A percentile compares a stretch with the other conserved stretches of the same genome.
phyloP scores from a whole-genome alignment of 2,888 invertebrate species.

The Pheosia gnoma region DNA sequence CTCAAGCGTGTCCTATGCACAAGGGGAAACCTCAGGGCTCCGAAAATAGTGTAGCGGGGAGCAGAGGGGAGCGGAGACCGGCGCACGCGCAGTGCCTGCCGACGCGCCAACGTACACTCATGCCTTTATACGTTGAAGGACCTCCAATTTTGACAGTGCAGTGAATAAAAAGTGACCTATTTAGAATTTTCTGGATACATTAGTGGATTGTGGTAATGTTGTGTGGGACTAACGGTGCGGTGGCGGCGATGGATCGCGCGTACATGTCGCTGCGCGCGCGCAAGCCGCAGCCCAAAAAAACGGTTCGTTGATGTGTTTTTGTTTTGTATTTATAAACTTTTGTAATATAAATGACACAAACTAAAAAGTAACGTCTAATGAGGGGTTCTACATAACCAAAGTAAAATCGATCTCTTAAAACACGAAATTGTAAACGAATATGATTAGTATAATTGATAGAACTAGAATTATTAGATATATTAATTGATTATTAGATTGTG shows the following conservation, averaged over 20 bases:
- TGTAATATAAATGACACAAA: not conserved
- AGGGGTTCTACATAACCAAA: too few species aligned
- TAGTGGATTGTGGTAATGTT: slow-evolving; percentile 53
- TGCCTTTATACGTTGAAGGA: slow-evolving; percentile 23
- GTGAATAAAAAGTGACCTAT: slow-evolving; percentile 27
- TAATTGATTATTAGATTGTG: too few species aligned
- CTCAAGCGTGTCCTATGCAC: slow-evolving; percentile 20
- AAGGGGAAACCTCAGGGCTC: slow-evolving; percentile 57
- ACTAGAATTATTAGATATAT: too few species aligned
- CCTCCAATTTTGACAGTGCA: slow-evolving; percentile 19
- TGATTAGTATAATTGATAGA: not conserved
- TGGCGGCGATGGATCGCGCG: slow-evolving; percentile 79
- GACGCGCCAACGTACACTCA: slow-evolving; percentile 48
- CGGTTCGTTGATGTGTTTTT: slow-evolving; percentile 55
- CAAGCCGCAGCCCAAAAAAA: slow-evolving; percentile 69
- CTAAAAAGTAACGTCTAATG: not conserved
- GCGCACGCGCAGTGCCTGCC: slow-evolving; percentile 57
- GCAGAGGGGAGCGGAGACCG: slow-evolving; percentile 45
- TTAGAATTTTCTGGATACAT: slow-evolving; percentile 6
- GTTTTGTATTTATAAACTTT: not conserved
- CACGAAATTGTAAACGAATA: too few species aligned
- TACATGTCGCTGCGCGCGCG: slow-evolving; percentile 82
- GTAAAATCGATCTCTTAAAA: too few species aligned
- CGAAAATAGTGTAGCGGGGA: slow-evolving; percentile 64
- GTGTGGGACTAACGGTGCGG: slow-evolving; percentile 75